Evolutionary conservation across 35 echinoderm and acorn worm species (phyloP).

Genomic region (Eucidaris tribuloides): DNA sequence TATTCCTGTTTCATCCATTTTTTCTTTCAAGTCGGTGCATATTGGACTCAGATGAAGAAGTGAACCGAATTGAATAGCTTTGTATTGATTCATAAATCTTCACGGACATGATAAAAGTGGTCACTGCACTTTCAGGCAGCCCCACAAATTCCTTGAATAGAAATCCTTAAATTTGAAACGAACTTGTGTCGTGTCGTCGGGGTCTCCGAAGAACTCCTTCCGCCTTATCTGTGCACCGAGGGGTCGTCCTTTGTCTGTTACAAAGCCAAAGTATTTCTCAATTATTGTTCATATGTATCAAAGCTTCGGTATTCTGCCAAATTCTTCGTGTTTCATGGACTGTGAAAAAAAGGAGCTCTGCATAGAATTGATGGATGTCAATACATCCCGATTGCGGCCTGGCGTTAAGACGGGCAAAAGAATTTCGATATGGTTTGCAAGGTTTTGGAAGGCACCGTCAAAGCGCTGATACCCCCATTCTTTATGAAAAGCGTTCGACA

Average conservation of each 20-base stretch:
- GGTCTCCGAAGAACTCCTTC: neutral
- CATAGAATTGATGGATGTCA: too few relatives aligned
- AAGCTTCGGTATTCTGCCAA: neutral
- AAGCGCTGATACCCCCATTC: too few relatives aligned
- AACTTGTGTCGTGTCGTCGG: too few relatives aligned
- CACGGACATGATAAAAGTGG: conserved; percentile 8
- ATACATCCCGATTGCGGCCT: too few relatives aligned
- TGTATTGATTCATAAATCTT: conserved; percentile 35
- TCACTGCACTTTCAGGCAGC: neutral
- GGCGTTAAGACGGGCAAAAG: too few relatives aligned
- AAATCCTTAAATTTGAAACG: neutral
- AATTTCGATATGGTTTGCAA: too few relatives aligned
- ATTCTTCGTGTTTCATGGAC: conserved; percentile 20
- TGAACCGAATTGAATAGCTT: conserved; percentile 3
- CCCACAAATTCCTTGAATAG: neutral
- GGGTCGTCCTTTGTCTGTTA: neutral
- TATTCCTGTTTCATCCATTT: neutral
- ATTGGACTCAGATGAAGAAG: neutral
- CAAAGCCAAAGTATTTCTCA: conserved; percentile 15
- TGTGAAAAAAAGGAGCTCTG: too few relatives aligned
- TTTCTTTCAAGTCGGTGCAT: neutral
- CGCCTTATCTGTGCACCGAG: conserved; percentile 11
- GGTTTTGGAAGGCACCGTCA: too few relatives aligned
- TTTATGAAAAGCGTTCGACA: too few relatives aligned
- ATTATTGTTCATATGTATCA: conserved; percentile 35